Evolutionary conservation across 2,888 invertebrate genomes (phyloP).

Genomic region (Cryptus viduatorius): DNA sequence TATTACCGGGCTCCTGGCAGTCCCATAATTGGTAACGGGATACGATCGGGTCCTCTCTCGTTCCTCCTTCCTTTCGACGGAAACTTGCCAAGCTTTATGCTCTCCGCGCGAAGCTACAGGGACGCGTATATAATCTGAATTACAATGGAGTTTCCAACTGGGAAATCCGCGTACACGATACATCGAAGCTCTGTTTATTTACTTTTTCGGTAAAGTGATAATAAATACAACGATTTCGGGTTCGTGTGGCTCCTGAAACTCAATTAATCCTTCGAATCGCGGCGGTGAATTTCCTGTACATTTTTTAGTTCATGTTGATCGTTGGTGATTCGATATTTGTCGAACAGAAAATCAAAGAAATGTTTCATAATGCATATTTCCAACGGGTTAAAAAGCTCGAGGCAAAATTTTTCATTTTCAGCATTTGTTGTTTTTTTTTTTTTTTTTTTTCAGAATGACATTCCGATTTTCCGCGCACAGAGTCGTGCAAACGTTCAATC

Average conservation of each 20-base stretch:
- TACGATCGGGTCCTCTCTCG: conserved; percentile 50
- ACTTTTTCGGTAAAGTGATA: neutral
- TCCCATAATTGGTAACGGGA: conserved; percentile 79
- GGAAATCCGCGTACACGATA: neutral
- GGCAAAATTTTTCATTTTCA: too few species aligned
- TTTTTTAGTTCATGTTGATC: neutral
- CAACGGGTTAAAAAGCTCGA: too few species aligned
- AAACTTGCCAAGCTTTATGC: neutral
- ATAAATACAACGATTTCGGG: neutral
- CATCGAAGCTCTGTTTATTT: neutral
- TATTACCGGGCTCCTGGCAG: conserved; percentile 70
- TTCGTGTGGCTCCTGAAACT: neutral
- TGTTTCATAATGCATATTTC: too few species aligned
- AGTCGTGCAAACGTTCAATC: neutral
- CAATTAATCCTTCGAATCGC: neutral
- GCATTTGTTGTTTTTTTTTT: neutral
- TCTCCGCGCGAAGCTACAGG: neutral
- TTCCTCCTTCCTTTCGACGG: neutral
- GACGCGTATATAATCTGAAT: neutral
- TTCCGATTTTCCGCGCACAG: neutral
- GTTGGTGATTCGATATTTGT: neutral
- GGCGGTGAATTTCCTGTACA: neutral
- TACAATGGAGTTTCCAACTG: neutral
- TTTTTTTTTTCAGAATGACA: neutral
- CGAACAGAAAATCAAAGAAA: too few species aligned